A percentile compares a stretch with the other conserved stretches of the same genome.
Conservation (phyloP, 2,797 vertebrate species). For the Crenuchus spilurus region DNA sequence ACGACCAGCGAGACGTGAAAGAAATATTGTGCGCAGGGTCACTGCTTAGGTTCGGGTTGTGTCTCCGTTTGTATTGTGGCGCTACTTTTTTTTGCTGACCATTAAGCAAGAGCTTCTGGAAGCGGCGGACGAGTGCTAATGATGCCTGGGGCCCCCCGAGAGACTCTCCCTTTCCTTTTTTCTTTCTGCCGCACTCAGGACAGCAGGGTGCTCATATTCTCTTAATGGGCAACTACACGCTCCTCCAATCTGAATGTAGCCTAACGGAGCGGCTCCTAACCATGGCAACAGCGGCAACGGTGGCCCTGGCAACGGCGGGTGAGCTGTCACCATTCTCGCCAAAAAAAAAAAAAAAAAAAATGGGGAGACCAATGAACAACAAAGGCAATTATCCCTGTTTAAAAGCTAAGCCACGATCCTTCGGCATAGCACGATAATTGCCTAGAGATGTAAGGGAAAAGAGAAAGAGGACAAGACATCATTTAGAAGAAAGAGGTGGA, state of each 20-base stretch:
- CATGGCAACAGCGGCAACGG: conserved; percentile 61
- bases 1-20: not conserved
- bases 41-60: not conserved
- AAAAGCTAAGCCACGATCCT: conserved; percentile 64
- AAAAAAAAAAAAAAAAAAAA: conserved; percentile 12
- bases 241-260: conserved; percentile 59
- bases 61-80: conserved; percentile 15
- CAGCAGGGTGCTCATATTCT: conserved; percentile 49
- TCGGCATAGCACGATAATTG: conserved; percentile 75
- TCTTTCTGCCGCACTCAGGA: conserved; percentile 21
- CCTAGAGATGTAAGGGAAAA: conserved; percentile 64
- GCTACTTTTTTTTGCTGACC: conserved; percentile 23
- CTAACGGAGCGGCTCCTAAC: conserved; percentile 53
- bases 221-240: conserved; percentile 55
- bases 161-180: conserved; percentile 19
- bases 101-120: conserved; percentile 32
- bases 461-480: conserved; percentile 61
- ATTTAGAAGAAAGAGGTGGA: conserved; percentile 67
- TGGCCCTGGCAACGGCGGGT: conserved; percentile 66
- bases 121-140: conserved; percentile 18
- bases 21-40: not conserved
- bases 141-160: conserved; percentile 9
- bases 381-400: conserved; percentile 73
- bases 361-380: conserved; percentile 60
- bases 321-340: conserved; percentile 47